phyloP scores from a whole-genome alignment of 2,113 vertebrate genomes.

The Bucco capensis region DNA sequence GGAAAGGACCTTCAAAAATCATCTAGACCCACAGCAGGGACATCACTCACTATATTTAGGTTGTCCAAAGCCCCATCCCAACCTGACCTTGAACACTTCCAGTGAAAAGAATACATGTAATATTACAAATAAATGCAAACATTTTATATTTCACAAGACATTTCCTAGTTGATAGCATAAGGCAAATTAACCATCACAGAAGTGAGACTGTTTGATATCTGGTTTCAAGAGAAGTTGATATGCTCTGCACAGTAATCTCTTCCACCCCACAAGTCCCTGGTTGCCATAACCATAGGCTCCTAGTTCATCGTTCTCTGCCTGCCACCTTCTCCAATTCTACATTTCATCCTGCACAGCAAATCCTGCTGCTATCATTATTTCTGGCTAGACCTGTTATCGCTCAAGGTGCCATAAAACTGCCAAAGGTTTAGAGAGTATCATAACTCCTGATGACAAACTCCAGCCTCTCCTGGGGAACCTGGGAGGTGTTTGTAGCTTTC shows the following conservation, averaged over 20 bases:
- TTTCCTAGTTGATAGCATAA: background rate
- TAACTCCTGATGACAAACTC: background rate
- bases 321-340: background rate
- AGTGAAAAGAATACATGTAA: background rate
- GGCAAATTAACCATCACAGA: background rate
- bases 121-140: background rate
- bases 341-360: background rate
- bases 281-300: background rate
- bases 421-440: background rate
- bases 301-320: background rate
- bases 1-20: background rate
- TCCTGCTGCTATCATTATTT: background rate
- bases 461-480: background rate
- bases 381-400: background rate
- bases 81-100: background rate
- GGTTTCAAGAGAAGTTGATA: background rate
- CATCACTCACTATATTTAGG: fast-evolving
- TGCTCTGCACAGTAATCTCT: background rate
- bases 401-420: background rate
- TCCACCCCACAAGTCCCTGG: background rate
- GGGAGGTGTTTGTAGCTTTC: background rate
- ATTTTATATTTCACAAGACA: background rate
- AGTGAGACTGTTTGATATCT: background rate
- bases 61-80: background rate
- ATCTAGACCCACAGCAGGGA: background rate